Conservation (phyloP, 2,888 invertebrate species). For the Charanyca ferruginea region DNA sequence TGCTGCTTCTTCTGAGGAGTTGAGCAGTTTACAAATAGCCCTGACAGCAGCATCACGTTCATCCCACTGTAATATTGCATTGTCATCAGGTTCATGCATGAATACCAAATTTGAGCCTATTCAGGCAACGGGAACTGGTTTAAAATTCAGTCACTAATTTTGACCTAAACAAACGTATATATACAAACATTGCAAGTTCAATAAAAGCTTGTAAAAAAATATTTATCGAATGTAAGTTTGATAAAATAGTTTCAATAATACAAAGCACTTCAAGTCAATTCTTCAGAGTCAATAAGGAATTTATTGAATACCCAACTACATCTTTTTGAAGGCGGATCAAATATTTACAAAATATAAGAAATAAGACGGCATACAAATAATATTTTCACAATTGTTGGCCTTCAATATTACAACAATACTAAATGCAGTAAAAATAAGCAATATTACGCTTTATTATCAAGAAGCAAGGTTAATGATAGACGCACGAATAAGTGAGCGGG, state of each 20-base stretch:
- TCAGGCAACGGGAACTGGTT: no score
- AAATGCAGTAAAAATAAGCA: neutral
- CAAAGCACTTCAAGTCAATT: conserved; percentile 1
- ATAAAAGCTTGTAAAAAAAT: no score
- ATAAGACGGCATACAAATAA: conserved; percentile 23
- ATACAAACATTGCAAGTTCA: no score
- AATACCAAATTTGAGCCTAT: no score
- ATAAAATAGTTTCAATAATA: no score
- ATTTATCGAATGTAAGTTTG: neutral
- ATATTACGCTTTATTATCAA: neutral
- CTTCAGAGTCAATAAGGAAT: conserved; percentile 5
- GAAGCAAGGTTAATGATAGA: neutral
- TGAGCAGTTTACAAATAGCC: no score
- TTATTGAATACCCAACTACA: conserved; percentile 12
- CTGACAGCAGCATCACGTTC: no score
- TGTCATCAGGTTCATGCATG: no score
- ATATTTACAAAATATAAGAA: conserved; percentile 28
- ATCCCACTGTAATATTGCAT: no score
- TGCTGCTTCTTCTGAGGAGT: no score
- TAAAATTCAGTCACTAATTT: no score
- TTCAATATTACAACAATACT: neutral
- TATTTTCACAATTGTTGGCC: conserved; percentile 29
- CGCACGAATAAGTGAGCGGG: neutral
- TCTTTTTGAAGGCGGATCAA: conserved; percentile 21
- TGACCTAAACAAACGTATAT: no score